Conservation (phyloP, 35 echinoderm and acorn worm species). For the Eucidaris tribuloides region DNA sequence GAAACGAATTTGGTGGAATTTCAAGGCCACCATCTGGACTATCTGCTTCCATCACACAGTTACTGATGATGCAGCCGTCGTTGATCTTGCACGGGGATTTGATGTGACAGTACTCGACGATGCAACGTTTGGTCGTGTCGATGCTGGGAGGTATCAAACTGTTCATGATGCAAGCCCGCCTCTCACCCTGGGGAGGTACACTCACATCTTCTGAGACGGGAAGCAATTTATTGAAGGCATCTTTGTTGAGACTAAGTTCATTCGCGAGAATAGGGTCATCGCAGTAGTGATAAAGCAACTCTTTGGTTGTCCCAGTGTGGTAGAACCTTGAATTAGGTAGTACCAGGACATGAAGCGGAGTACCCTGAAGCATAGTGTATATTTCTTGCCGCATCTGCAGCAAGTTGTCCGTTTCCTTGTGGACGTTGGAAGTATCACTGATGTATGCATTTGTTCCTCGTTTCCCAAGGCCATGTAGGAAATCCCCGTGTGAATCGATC, state of each 20-base stretch:
- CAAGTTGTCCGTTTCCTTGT: slow-evolving; percentile 38
- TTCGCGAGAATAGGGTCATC: slow-evolving; percentile 29
- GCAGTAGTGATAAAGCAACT: slow-evolving; percentile 83
- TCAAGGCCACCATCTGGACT: not conserved
- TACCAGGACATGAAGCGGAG: slow-evolving; percentile 62
- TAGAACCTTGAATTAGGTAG: slow-evolving; percentile 83
- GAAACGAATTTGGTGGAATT: slow-evolving; percentile 61
- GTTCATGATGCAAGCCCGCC: slow-evolving; percentile 64
- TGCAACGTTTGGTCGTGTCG: slow-evolving; percentile 17
- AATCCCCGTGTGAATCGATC: slow-evolving; percentile 89
- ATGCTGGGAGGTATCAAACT: slow-evolving; percentile 26
- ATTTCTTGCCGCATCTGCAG: slow-evolving; percentile 66
- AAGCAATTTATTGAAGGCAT: slow-evolving; percentile 52
- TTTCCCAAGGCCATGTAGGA: slow-evolving; percentile 82
- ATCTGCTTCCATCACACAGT: slow-evolving; percentile 32
- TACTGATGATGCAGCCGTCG: slow-evolving; percentile 69
- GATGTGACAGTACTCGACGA: slow-evolving; percentile 87
- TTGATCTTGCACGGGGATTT: slow-evolving; percentile 27
- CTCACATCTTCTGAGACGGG: too few relatives aligned
- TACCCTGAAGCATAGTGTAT: slow-evolving; percentile 67
- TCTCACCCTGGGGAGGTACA: not conserved
- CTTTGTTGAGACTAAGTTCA: slow-evolving; percentile 33
- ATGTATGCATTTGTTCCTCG: slow-evolving; percentile 61
- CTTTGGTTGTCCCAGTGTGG: slow-evolving; percentile 85
- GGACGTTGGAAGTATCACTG: slow-evolving; percentile 67